phyloP scores from a whole-genome alignment of 2,888 invertebrate genomes.

The Luffia ferchaultella region DNA sequence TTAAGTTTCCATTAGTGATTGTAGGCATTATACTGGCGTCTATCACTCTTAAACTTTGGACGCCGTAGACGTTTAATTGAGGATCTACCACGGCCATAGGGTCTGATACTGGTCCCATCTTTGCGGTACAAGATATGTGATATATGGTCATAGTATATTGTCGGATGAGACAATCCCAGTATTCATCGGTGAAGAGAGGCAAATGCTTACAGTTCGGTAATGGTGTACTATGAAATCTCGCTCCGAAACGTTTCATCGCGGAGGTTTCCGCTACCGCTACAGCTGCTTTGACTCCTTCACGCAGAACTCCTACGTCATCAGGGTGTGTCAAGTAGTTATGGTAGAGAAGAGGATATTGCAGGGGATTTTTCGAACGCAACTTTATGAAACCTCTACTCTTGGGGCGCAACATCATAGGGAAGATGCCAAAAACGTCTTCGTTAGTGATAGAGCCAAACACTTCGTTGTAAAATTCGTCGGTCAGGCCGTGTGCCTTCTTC shows the following conservation, averaged over 20 bases:
- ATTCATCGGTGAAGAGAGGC: conserved; percentile 80
- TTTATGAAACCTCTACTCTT: conserved; percentile 85
- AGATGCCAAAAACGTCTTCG: conserved; percentile 81
- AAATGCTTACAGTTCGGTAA: conserved; percentile 86
- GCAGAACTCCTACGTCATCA: conserved; percentile 81
- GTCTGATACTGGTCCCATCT: conserved; percentile 83
- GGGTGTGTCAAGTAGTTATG: conserved; percentile 93
- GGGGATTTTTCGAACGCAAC: conserved; percentile 72
- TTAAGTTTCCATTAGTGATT: conserved; percentile 87
- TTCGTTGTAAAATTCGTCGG: conserved; percentile 82
- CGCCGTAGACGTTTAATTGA: conserved; percentile 77
- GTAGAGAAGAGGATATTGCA: conserved; percentile 85
- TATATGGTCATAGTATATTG: conserved; percentile 91
- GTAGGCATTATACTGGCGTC: conserved; percentile 91
- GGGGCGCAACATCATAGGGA: conserved; percentile 90
- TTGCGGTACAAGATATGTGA: conserved; percentile 83
- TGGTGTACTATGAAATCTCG: conserved; percentile 76
- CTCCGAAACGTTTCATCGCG: conserved; percentile 81
- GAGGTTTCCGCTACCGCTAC: conserved; percentile 81
- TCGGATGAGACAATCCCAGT: conserved; percentile 84
- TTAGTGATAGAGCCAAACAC: conserved; percentile 76
- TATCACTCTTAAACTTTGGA: conserved; percentile 81
- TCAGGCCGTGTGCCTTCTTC: conserved; percentile 81
- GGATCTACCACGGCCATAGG: conserved; percentile 85
- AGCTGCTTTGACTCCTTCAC: conserved; percentile 88